Evolutionary conservation across 2,113 vertebrate species (phyloP).

Genomic region (Eretmochelys imbricata): DNA sequence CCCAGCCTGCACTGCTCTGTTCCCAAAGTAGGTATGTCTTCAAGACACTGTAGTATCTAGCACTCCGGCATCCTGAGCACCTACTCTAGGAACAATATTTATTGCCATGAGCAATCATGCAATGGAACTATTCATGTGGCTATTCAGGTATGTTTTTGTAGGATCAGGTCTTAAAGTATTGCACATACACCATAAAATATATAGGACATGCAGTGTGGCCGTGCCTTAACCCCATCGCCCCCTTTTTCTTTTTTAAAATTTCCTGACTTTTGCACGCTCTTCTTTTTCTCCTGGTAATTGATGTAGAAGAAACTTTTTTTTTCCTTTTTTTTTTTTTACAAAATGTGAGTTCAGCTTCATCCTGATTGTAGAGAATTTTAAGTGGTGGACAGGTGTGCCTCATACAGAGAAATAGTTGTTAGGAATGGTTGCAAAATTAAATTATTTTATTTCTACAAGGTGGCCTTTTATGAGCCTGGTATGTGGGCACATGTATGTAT

Average conservation of each 20-base stretch:
- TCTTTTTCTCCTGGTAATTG: background rate
- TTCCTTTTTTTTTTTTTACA: background rate
- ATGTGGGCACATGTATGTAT: background rate
- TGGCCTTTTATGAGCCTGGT: background rate
- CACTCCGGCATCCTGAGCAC: background rate
- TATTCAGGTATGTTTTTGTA: background rate
- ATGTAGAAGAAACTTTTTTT: background rate
- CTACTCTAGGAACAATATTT: background rate
- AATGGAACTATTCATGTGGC: background rate
- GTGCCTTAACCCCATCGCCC: background rate
- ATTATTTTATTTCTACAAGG: background rate
- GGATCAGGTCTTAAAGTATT: background rate
- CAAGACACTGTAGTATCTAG: background rate
- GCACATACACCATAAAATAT: background rate
- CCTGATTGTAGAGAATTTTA: background rate
- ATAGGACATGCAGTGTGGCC: background rate
- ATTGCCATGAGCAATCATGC: background rate
- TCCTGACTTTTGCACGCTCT: background rate
- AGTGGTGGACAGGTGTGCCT: fast-evolving
- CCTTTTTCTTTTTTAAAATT: background rate
- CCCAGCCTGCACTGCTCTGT: background rate
- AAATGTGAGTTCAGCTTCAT: background rate
- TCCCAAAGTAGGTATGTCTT: background rate
- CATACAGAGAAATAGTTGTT: background rate
- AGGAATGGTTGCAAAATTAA: background rate